Percentiles rank a stretch among this genome's conserved stretches.
Conservation (phyloP, 1,140 invertebrate species). For the Leptopilina clavipes region DNA sequence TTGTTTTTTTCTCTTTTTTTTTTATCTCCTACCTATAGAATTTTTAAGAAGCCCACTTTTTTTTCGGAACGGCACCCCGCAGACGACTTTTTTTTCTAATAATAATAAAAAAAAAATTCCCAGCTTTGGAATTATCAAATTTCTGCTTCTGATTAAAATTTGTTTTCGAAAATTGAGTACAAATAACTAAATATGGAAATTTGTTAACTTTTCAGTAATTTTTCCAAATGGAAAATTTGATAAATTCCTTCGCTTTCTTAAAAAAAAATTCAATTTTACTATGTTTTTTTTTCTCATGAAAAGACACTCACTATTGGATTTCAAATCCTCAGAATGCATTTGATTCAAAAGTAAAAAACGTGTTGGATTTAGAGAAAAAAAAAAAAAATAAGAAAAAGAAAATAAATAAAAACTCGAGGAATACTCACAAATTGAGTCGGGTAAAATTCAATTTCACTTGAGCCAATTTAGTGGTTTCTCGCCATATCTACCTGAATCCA, state of each 20-base stretch:
- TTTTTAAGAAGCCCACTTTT: constrained; percentile 28
- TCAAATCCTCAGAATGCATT: not conserved
- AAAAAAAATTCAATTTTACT: no score
- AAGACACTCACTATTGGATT: constrained; percentile 25
- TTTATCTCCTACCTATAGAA: constrained; percentile 9
- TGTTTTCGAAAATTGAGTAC: no score
- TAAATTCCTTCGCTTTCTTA: no score
- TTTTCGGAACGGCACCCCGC: constrained; percentile 30
- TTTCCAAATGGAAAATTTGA: no score
- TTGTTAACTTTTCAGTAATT: no score
- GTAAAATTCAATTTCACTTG: constrained; percentile 28
- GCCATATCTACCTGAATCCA: constrained; percentile 18
- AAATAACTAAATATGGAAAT: no score
- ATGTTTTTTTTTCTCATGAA: no score
- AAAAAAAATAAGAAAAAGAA: not conserved
- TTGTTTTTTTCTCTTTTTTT: no score
- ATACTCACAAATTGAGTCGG: constrained; percentile 17
- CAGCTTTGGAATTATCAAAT: not conserved
- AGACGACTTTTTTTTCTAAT: not conserved
- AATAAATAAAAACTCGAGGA: constrained; percentile 27
- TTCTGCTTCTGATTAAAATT: no score
- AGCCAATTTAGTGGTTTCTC: constrained; percentile 33
- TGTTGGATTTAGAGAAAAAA: not conserved
- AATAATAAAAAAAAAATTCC: not conserved
- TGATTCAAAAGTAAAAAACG: not conserved